Percentiles rank a stretch among this genome's conserved stretches.
These are phyloP conservation scores for Paedocypris sp. DNA, from an alignment of 2,113 vertebrate genomes.

Conservation along the genomic window DNA sequence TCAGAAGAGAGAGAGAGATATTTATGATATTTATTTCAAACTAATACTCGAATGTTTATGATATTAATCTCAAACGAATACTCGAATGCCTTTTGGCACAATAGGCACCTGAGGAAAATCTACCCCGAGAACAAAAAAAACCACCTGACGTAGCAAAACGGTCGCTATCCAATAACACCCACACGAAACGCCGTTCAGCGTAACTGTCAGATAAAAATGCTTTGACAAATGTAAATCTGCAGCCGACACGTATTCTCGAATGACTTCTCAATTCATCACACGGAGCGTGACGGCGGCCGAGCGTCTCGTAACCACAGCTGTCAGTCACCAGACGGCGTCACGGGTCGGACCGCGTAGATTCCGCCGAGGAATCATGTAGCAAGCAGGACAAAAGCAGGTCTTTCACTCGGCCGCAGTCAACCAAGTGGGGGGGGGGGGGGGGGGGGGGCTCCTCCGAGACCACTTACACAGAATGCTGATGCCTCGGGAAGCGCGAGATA, in stretches of 20 bases:
- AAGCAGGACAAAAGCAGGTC: neutral
- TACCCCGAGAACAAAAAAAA: too few relatives aligned
- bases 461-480: constrained; percentile 19
- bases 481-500: neutral
- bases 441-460: neutral
- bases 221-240: constrained; percentile 11
- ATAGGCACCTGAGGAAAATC: too few relatives aligned
- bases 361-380: constrained; percentile 20
- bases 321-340: neutral
- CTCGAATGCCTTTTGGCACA: too few relatives aligned
- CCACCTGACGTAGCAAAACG: too few relatives aligned
- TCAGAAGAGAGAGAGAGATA: too few relatives aligned
- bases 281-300: neutral
- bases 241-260: constrained; percentile 9
- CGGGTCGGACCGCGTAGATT: neutral
- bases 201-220: constrained; percentile 14
- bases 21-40: too few relatives aligned
- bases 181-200: neutral
- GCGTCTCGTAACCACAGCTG: neutral
- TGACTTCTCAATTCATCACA: constrained; percentile 6
- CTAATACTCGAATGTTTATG: too few relatives aligned
- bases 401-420: constrained; percentile 31
- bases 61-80: too few relatives aligned
- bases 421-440: constrained; percentile 11
- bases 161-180: neutral